Conservation (phyloP, 1,140 invertebrate genomes). For the Drosophila pseudoobscura region DNA sequence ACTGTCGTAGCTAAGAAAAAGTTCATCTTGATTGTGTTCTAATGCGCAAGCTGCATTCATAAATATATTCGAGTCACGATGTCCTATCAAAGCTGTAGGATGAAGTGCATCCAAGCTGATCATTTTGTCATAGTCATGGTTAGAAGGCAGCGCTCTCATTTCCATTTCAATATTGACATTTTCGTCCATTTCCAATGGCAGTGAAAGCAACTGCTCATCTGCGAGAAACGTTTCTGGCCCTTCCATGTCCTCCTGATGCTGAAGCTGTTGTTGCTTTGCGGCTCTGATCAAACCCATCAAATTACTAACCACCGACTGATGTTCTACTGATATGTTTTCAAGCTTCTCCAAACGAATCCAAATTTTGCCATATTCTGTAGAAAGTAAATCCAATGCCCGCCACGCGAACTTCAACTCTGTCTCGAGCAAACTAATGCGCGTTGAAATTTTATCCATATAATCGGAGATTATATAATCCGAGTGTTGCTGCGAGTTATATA, state of each 20-base stretch:
- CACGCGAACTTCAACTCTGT: slow-evolving; percentile 96
- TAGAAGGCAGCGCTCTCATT: slow-evolving; percentile 3
- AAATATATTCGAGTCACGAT: slow-evolving; percentile 16
- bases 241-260: slow-evolving; percentile 6
- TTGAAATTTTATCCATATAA: slow-evolving; percentile 94
- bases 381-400: slow-evolving; percentile 94
- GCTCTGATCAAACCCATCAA: slow-evolving; percentile 90
- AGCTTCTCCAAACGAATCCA: slow-evolving; percentile 96
- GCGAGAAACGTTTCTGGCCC: slow-evolving; percentile 8
- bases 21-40: slow-evolving; percentile 4
- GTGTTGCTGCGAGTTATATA: slow-evolving; percentile 77
- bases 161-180: slow-evolving; percentile 10
- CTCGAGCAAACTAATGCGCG: slow-evolving; percentile 92
- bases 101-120: slow-evolving; percentile 10
- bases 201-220: slow-evolving; percentile 20
- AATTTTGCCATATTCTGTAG: slow-evolving; percentile 96
- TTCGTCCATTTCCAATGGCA: slow-evolving; percentile 26
- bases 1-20: slow-evolving; percentile 24
- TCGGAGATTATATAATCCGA: slow-evolving; percentile 90
- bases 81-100: neutral
- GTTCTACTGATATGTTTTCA: slow-evolving; percentile 94
- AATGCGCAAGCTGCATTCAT: slow-evolving; percentile 22
- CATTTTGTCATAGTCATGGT: slow-evolving; percentile 16
- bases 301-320: slow-evolving; percentile 95
- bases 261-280: slow-evolving; percentile 37